phyloP scores from a whole-genome alignment of 2,888 invertebrate genomes.

The Griposia aprilina region DNA sequence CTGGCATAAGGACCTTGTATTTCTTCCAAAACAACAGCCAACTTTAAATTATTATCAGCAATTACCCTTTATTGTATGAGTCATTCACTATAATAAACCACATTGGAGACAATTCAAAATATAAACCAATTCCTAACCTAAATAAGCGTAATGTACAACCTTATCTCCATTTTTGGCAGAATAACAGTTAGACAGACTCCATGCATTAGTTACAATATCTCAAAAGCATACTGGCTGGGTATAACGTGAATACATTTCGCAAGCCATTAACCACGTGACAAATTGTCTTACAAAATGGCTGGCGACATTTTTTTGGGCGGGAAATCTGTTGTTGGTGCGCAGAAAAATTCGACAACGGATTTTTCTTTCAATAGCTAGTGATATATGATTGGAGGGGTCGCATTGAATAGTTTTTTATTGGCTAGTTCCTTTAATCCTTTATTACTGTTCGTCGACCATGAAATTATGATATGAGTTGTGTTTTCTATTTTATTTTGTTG shows the following conservation, averaged over 20 bases:
- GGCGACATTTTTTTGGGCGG: slow-evolving; percentile 83
- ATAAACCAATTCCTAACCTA: slow-evolving; percentile 57
- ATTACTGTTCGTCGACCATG: slow-evolving; percentile 73
- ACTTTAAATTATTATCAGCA: slow-evolving; percentile 52
- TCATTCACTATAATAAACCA: slow-evolving; percentile 53
- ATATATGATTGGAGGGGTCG: slow-evolving; percentile 80
- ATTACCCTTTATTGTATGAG: slow-evolving; percentile 59
- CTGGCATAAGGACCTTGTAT: slow-evolving; percentile 36
- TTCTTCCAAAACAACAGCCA: slow-evolving; percentile 39
- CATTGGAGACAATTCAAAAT: slow-evolving; percentile 50
- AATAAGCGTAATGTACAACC: slow-evolving; percentile 60
- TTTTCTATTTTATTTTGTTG: slow-evolving; percentile 45
- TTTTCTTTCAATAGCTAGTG: slow-evolving; percentile 85
- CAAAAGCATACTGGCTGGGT: slow-evolving; percentile 71
- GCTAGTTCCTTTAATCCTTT: slow-evolving; percentile 83
- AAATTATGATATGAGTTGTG: slow-evolving; percentile 66
- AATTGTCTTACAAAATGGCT: slow-evolving; percentile 89
- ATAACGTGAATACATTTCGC: slow-evolving; percentile 89
- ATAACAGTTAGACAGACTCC: slow-evolving; percentile 66
- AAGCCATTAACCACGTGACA: slow-evolving; percentile 92
- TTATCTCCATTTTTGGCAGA: slow-evolving; percentile 66
- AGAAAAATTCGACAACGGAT: slow-evolving; percentile 82
- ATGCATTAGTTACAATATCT: slow-evolving; percentile 71
- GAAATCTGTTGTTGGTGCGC: slow-evolving; percentile 80
- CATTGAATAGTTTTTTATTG: slow-evolving; percentile 82